Base-by-base conservation (phyloP, 2,113 vertebrate genomes). In the Marmota flaviventris region DNA sequence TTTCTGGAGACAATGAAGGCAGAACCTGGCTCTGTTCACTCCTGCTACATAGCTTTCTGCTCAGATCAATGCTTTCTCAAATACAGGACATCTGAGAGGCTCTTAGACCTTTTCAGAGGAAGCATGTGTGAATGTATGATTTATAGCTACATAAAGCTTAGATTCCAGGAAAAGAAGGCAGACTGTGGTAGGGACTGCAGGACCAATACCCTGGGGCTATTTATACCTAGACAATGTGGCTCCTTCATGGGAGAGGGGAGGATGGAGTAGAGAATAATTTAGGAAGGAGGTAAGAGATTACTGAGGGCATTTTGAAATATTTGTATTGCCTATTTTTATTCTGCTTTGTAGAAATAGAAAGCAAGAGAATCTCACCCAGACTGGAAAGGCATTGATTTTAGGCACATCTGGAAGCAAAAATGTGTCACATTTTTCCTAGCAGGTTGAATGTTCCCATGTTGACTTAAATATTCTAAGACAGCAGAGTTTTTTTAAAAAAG, bases 81-180 rank as follows among this genome's bases (percentile, higher is more conserved):
- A 93, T 78, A 78, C 72, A 91, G 67, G 70, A 82, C 51, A 91
- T 73, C 51, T 0, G 0, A 97, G 82, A 92, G 69, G 78, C 82
- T 96, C 77, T 85, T 42, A 81, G 76, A 18, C 67, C n/a, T 56
- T 95, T 94, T 79, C 20, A 86, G 78, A 45, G 73, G 61, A 97
- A 96, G 94, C 81, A 83, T 96, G n/a, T 82, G 73, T 48, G 91
- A 96, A 86, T 94, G 11, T 69, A 16, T 97, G 94, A 98, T 96
- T 97, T 97, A 95, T 94, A 69, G 91, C 51, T 83, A 17, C 75
- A 96, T 96, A 98, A 95, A 18, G 48, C 37, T 91, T 84, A 84
- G 56, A 85, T 14, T 96, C 37, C 63, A 85, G 96, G 83, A 96
- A 97, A 93, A 89, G 58, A 95, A 81, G 92, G 61, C 67, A 91